Evolutionary conservation across 2,888 invertebrate genomes (phyloP), one percentile per base, ranked within the genome.

Genomic region (Molorchus minor): DNA sequence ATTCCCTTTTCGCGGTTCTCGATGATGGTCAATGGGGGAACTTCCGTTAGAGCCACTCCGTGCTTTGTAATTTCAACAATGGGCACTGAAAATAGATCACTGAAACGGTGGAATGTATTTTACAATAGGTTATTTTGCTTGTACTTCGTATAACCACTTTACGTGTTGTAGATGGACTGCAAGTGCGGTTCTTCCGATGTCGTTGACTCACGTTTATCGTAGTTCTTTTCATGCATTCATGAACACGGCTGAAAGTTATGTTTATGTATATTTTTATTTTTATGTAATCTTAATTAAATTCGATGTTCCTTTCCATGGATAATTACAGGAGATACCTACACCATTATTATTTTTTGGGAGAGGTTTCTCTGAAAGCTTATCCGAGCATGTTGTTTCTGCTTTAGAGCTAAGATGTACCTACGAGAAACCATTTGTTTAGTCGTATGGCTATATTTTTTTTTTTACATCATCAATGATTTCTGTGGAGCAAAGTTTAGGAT

Each of bases 1-100:
- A 30, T 25, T 45, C 12, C 2, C 45, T 25, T 15, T 49, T 12
- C 10, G 15, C 8, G 21, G 38, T 35, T 35, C 10, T 33, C 7
- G 10, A n/a, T 35, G 20, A 41, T 41, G 41, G 29, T 12, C 30
- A 36, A 41, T 16, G 52, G 19, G 52, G 59, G 57, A 45, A 64
- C 41, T 64, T 64, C 64, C 64, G 64, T 35, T 60, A 17, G 5
- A 54, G 62, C 45, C 62, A 44, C 58, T 45, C 33, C 56, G 35
- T 43, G 49, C 52, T 51, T 61, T n/a, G n/a, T n/a, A n/a, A n/a
- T n/a, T 61, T 53, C 20, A 58, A 64, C 64, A 64, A 64, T 61
- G 64, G 33, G 41, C 16, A 25, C 46, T 44, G 51, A 54, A 64
- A 61, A 56, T 61, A 53, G 64, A 64, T 58, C 61, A 49, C 52